Evolutionary conservation across 2,797 vertebrate species (phyloP).

Genomic region (Morus bassanus): DNA sequence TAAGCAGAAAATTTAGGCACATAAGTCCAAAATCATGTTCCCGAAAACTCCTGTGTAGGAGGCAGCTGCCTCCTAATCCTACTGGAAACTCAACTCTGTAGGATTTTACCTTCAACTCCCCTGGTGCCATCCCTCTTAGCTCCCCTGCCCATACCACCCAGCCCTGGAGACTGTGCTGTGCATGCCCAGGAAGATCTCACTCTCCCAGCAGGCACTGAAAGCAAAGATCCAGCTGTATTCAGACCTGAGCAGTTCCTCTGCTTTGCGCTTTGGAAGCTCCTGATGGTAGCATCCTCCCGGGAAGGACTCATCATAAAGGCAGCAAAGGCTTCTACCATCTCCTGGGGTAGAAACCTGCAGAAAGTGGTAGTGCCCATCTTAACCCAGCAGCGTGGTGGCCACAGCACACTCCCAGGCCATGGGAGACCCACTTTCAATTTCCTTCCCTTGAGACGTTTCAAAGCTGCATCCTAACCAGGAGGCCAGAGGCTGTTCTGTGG

Average conservation of each 20-base stretch:
- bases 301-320: not conserved
- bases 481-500: not conserved
- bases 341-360: not conserved
- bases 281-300: rapidly evolving
- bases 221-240: not conserved
- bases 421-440: not conserved
- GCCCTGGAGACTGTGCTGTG: not conserved
- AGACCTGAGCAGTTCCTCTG: not conserved
- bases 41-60: rapidly evolving
- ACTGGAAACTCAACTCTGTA: not conserved
- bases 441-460: not conserved
- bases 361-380: not conserved
- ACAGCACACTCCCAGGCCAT: not conserved
- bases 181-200: rapidly evolving
- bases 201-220: not conserved
- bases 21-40: not conserved
- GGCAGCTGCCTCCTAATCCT: not conserved
- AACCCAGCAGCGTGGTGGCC: rapidly evolving
- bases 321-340: not conserved
- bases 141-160: rapidly evolving
- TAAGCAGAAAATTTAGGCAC: not conserved
- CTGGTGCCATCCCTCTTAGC: not conserved
- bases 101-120: not conserved
- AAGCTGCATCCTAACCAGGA: not conserved
- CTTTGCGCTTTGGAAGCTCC: not conserved